Evolutionary conservation across 1,140 invertebrate genomes (phyloP), one percentile per base, ranked within the genome.

Genomic region (Anastrepha obliqua): DNA sequence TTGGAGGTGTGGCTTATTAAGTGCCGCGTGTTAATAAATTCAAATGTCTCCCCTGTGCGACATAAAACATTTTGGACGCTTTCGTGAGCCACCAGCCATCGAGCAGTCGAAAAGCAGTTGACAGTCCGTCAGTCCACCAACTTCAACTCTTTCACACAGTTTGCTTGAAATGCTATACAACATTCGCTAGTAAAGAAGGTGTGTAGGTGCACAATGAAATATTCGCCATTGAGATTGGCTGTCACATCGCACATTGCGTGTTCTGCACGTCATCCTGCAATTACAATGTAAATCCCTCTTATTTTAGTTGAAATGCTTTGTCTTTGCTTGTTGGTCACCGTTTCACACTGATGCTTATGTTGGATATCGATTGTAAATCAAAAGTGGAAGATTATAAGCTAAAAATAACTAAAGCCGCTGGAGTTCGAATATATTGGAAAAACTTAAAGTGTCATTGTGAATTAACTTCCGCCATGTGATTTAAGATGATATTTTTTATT

Each of bases 21-120:
- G 17, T 17, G 42, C 55, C 20, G n/a, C 20, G 47, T 81, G 74
- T 81, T 55, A 81, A 81, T 81, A 81, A 55, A 81, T 81, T 81
- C 47, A 81, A 81, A 47, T 81, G 74, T 20, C n/a, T 81, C 74
- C 74, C 74, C 11, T 29, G 74, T 55, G 74, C 2, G 20, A 81
- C 44, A 81, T 81, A 81, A 81, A 81, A 20, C 74, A 81, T 55
- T 81, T 81, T 51, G 74, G 11, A 51, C 17, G 47, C 15, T 9
- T n/a, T 55, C 17, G 20, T 11, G 74, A 13, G 17, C 47, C 29
- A 67, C n/a, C 64, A 67, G 6, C 64, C 64, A 39, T n/a, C 64
- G 17, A 39, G 17, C 64, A 67, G 3, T 29, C 5, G 29, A 67
- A 67, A 8, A 29, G 5, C 0, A 62, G 15, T 13, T 13, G 4